These are phyloP conservation scores for Smittia sp. DNA, from an alignment of 2,888 invertebrate genomes.

Conservation along the genomic window DNA sequence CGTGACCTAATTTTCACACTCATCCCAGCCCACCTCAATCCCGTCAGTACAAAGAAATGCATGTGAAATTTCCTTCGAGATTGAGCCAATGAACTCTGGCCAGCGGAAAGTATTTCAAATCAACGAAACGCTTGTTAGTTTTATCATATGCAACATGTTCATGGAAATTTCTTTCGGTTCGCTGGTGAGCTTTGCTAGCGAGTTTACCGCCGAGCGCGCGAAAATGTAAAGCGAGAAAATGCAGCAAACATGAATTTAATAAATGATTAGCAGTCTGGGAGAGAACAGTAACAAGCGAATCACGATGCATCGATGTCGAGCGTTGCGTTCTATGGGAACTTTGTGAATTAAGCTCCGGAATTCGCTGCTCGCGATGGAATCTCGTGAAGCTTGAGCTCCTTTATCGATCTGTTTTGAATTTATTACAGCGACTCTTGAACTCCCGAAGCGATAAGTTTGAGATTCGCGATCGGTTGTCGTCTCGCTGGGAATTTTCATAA, in stretches of 20 bases:
- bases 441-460: no score
- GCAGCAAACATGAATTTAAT: neutral
- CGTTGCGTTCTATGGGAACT: slow-evolving; percentile 1
- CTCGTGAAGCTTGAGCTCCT: no score
- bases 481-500: no score
- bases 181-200: neutral
- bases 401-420: no score
- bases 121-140: slow-evolving; percentile 6
- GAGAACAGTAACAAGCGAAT: neutral
- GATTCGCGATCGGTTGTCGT: no score
- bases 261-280: neutral
- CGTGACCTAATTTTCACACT: no score
- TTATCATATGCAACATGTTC: slow-evolving; percentile 11
- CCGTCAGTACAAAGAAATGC: neutral
- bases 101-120: slow-evolving; percentile 12
- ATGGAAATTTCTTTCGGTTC: neutral
- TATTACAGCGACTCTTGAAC: no score
- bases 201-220: neutral
- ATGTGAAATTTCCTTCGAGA: no score
- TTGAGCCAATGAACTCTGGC: slow-evolving; percentile 9
- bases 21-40: neutral
- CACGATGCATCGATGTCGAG: slow-evolving; percentile 5
- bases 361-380: no score
- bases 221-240: neutral
- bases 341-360: neutral